These are phyloP conservation scores for Rhodophaea formosa DNA, from an alignment of 2,888 invertebrate genomes.

Conservation along the genomic window DNA sequence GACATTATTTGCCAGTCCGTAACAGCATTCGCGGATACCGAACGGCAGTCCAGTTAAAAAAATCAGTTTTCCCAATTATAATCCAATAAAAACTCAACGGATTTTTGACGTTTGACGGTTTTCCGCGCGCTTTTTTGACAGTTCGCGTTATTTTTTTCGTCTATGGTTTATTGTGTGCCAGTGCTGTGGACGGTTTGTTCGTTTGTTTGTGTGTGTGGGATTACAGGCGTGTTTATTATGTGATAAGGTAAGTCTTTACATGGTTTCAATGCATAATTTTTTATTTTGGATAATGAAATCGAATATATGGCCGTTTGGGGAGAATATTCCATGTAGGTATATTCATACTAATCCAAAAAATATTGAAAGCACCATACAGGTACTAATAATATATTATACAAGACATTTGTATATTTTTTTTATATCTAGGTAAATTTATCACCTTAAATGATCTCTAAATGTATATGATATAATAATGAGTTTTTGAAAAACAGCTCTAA, in stretches of 20 bases:
- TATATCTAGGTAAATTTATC: too few species aligned
- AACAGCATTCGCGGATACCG: conserved; percentile 64
- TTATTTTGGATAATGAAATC: neutral
- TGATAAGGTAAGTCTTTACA: conserved; percentile 13
- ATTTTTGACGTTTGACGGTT: conserved; percentile 10
- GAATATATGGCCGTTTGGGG: neutral
- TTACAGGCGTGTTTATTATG: neutral
- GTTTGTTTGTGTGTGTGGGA: conserved; percentile 18
- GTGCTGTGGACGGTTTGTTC: conserved; percentile 13
- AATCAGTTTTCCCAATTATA: conserved; percentile 4
- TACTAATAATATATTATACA: too few species aligned
- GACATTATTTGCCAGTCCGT: conserved; percentile 64
- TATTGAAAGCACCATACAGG: too few species aligned
- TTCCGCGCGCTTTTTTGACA: conserved; percentile 18
- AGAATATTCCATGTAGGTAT: neutral
- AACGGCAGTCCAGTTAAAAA: conserved; percentile 44
- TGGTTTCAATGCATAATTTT: neutral
- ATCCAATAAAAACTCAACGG: neutral
- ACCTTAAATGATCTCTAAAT: too few species aligned
- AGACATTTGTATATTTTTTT: too few species aligned
- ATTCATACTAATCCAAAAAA: too few species aligned
- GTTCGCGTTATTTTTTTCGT: conserved; percentile 8
- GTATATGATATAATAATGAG: too few species aligned
- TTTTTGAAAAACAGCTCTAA: too few species aligned
- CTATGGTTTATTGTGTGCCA: conserved; percentile 15